Evolutionary conservation across 2,113 vertebrate genomes (phyloP), one percentile per base, ranked within the genome.

Genomic region (Tetrao urogallus): DNA sequence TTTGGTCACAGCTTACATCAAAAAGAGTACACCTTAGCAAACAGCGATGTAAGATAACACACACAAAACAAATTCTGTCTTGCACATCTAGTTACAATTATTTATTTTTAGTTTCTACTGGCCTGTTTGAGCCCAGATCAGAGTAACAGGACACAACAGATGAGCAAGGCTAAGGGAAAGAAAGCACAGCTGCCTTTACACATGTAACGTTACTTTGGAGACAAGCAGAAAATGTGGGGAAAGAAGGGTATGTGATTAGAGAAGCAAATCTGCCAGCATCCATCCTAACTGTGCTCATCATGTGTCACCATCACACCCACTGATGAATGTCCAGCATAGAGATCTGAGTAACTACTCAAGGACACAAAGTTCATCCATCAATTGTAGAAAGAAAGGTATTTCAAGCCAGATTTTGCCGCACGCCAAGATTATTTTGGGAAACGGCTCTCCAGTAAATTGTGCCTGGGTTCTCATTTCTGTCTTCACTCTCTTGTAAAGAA

Each of bases 391-490:
- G 84, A 61, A 54, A 91, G 57, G 63, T 75, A 95, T 90, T 95
- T 83, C 66, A 75, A 66, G 28, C 13, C 30, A 93, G 48, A 90
- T 81, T 84, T 92, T 86, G 38, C 86, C 84, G 81, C 63, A 11
- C 30, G 82, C 52, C 76, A 82, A 75, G 57, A 86, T 78, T 96
- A 94, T 93, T 95, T 84, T 83, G 66, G 79, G 88, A 94, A 88
- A 67, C 5, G 88, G 64, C 34, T 47, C 64, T 85, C 56, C 60
- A 63, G 34, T 56, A 95, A 86, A 86, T 86, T 75, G 47, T 92
- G 86, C 73, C 81, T 40, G 13, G 65, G 61, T 88, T 94, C 73
- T 93, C 76, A 57, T 92, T 93, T 93, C 93, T 79, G 66, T 79
- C 79, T 74, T 80, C 73, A 4, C 71, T 96, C 82, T 93, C 82